Conservation (phyloP, 92 coral and sea anemone genomes). For the Galaxea fascicularis region DNA sequence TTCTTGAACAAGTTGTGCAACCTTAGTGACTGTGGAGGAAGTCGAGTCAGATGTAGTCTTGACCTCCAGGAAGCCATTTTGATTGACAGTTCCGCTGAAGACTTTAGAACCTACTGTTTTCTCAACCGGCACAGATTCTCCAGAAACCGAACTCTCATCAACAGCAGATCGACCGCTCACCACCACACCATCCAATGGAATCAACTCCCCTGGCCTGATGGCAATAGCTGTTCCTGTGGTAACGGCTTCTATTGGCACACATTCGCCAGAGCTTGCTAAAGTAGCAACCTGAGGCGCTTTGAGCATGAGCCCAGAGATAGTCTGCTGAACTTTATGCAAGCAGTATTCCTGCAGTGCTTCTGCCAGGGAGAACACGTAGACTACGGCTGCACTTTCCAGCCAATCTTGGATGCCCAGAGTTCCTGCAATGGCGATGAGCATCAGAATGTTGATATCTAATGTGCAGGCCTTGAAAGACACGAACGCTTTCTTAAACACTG, state of each 20-base stretch:
- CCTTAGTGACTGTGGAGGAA: conserved; percentile 93
- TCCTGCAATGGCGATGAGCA: conserved; percentile 91
- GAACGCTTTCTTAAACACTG: conserved; percentile 78
- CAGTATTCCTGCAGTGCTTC: conserved; percentile 83
- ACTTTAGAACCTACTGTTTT: conserved; percentile 80
- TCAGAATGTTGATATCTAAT: conserved; percentile 84
- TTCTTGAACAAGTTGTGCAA: conserved; percentile 90
- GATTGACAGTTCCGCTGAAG: conserved; percentile 95
- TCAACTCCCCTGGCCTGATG: conserved; percentile 93
- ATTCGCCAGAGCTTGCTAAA: conserved; percentile 88
- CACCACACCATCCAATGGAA: conserved; percentile 96
- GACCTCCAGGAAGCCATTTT: conserved; percentile 97
- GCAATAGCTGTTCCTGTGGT: conserved; percentile 90
- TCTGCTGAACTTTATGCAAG: conserved; percentile 93
- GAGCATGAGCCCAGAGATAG: conserved; percentile 94
- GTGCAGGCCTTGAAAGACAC: conserved; percentile 74
- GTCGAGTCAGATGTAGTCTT: conserved; percentile 90
- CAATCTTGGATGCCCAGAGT: conserved; percentile 89
- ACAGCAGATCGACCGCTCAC: conserved; percentile 93
- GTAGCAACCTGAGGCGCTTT: conserved; percentile 92
- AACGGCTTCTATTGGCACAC: conserved; percentile 82
- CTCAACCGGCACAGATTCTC: conserved; percentile 95
- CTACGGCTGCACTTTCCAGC: conserved; percentile 98
- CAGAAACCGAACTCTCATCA: conserved; percentile 97
- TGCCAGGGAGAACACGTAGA: conserved; percentile 89